A percentile compares a stretch with the other conserved stretches of the same genome.
phyloP scores from a whole-genome alignment of 2,888 invertebrate species.

The Chaetogeoica ovagalla region DNA sequence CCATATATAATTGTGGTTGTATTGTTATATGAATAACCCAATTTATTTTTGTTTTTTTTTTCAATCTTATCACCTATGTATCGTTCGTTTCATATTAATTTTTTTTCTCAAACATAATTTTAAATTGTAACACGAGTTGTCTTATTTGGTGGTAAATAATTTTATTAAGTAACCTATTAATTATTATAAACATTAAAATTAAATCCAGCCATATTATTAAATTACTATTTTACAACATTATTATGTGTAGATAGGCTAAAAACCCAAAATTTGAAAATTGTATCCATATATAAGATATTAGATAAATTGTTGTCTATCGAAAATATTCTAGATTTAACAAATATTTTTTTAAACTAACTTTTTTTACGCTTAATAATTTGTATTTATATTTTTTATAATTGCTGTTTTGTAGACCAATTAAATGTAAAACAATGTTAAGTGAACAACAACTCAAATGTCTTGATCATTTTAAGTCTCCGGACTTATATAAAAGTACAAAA shows the following conservation, averaged over 20 bases:
- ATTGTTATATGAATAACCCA: constrained; percentile 19
- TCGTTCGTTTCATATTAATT: constrained; percentile 41
- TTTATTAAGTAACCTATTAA: constrained; percentile 31
- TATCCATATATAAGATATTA: constrained; percentile 16
- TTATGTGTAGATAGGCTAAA: constrained; percentile 40
- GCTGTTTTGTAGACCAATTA: constrained; percentile 36
- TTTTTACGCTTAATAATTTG: constrained; percentile 49
- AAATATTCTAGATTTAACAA: constrained; percentile 38
- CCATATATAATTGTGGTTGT: constrained; percentile 43
- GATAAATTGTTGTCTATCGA: constrained; percentile 27
- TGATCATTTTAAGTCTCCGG: constrained; percentile 18
- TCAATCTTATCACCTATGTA: constrained; percentile 39
- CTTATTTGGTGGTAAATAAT: constrained; percentile 38
- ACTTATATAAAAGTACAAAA: constrained; percentile 35
- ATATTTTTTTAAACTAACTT: constrained; percentile 51
- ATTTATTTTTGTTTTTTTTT: constrained; percentile 31
- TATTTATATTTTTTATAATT: constrained; percentile 51
- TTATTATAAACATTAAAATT: constrained; percentile 43
- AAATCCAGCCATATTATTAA: constrained; percentile 35
- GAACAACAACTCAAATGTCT: constrained; percentile 37
- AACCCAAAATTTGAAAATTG: constrained; percentile 43
- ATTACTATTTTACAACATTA: constrained; percentile 22
- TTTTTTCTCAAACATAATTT: constrained; percentile 23
- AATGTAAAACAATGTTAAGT: constrained; percentile 39
- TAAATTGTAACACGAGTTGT: constrained; percentile 28